Conservation (phyloP, 1,140 invertebrate genomes). For the Panagrolaimus sp. region DNA sequence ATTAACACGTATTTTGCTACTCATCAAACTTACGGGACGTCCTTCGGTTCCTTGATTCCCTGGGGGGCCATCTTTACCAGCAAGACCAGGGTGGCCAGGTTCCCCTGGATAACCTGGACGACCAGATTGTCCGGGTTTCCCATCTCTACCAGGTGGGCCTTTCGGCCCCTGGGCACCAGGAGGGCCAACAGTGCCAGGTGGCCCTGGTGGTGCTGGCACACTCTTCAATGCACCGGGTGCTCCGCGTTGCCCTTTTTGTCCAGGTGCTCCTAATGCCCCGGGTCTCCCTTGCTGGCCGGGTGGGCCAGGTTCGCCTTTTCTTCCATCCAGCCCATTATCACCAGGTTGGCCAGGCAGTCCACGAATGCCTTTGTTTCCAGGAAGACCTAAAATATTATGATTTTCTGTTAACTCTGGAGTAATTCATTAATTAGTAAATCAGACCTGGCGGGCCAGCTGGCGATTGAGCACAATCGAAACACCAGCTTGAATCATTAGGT, state of each 20-base stretch:
- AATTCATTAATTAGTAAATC: no score
- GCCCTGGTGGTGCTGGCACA: constrained; percentile 26
- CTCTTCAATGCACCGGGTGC: constrained; percentile 15
- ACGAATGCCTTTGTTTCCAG: constrained; percentile 17
- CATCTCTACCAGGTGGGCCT: constrained; percentile 14
- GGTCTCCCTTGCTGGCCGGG: constrained; percentile 18
- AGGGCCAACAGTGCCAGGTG: constrained; percentile 20
- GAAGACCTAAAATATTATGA: no score
- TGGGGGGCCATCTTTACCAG: background rate
- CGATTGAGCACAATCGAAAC: constrained; percentile 25
- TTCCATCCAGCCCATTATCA: constrained; percentile 2
- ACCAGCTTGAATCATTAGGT: constrained; percentile 12
- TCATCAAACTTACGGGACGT: background rate
- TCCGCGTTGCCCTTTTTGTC: constrained; percentile 22
- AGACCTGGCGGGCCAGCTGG: constrained; percentile 22
- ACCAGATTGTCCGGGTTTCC: background rate
- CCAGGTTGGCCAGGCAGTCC: constrained; percentile 15
- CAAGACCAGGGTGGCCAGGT: background rate
- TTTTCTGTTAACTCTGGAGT: no score
- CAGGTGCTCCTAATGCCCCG: constrained; percentile 19
- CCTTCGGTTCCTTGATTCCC: background rate
- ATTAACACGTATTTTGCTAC: constrained; percentile 1
- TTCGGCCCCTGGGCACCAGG: constrained; percentile 17
- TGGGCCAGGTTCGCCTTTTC: constrained; percentile 9
- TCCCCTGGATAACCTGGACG: background rate